Conservation (phyloP, 92 coral and sea anemone species). For the Chrysogorgia sp. region DNA sequence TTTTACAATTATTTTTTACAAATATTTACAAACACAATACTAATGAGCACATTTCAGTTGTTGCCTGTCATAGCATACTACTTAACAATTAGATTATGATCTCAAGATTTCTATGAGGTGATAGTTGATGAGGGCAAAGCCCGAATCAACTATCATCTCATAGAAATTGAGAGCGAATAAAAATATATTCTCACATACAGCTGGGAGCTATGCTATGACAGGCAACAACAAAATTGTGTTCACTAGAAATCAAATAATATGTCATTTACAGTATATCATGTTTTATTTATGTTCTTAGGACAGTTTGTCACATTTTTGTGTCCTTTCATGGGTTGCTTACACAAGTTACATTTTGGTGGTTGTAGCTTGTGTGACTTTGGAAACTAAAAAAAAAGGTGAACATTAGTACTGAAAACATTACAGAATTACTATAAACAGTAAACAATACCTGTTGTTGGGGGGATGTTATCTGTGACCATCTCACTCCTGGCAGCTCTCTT, state of each 20-base stretch:
- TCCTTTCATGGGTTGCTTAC: constrained; percentile 44
- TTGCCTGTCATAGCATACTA: no score
- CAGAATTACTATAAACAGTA: no score
- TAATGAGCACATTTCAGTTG: no score
- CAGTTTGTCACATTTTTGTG: constrained; percentile 50
- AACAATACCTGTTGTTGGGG: constrained; percentile 19
- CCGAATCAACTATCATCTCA: no score
- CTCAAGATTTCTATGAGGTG: no score
- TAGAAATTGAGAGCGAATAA: no score
- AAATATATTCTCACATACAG: no score
- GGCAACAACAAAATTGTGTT: not conserved
- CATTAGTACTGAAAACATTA: not conserved
- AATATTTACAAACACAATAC: no score
- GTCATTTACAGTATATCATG: not conserved
- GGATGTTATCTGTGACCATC: constrained; percentile 30
- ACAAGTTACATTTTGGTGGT: constrained; percentile 23
- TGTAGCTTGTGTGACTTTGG: not conserved
- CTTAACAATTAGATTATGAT: no score
- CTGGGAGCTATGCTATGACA: not conserved
- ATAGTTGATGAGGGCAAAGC: no score
- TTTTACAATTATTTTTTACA: no score
- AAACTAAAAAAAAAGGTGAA: not conserved
- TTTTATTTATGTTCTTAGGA: constrained; percentile 41
- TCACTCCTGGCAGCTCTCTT: constrained; percentile 21
- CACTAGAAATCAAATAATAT: no score